Percentiles rank a stretch among this genome's conserved stretches.
Evolutionary conservation across 2,797 vertebrate genomes (phyloP).

Genomic region (Lateolabrax maculatus): DNA sequence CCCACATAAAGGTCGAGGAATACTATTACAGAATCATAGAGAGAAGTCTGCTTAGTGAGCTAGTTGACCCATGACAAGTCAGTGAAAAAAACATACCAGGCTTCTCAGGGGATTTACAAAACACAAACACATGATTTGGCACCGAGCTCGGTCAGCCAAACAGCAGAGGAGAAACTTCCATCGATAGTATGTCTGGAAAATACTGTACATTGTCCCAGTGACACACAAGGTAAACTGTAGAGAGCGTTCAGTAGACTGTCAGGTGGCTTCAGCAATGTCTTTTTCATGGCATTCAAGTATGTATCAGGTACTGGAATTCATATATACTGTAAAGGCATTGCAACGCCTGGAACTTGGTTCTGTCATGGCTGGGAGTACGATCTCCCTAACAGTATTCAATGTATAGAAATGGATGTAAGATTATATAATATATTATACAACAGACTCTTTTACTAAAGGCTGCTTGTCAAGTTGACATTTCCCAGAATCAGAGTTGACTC

Average conservation of each 20-base stretch:
- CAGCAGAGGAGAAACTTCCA: conserved; percentile 27
- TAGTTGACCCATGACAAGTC: conserved; percentile 55
- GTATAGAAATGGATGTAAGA: not conserved
- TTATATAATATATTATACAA: not conserved
- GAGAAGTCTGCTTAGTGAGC: conserved; percentile 51
- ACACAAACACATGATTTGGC: conserved; percentile 68
- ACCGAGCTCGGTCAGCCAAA: conserved; percentile 41
- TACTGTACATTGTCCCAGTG: not conserved
- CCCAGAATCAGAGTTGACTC: not conserved
- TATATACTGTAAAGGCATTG: not conserved
- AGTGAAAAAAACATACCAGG: conserved; percentile 36
- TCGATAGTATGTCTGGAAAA: conserved; percentile 24
- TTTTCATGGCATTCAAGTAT: not conserved
- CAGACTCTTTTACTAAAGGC: not conserved
- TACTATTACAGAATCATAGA: conserved; percentile 28
- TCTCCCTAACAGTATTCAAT: not conserved
- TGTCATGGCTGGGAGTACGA: not conserved
- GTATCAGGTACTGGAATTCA: not conserved
- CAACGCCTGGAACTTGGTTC: not conserved
- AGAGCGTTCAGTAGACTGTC: conserved; percentile 12
- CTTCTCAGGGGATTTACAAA: conserved; percentile 63
- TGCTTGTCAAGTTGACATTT: not conserved
- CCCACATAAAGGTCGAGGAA: conserved; percentile 49
- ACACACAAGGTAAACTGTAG: not conserved
- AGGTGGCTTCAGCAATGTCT: conserved; percentile 14